A percentile compares a stretch with the other conserved stretches of the same genome.
phyloP scores from a whole-genome alignment of 1,140 invertebrate species.

The Hetaerina americana region DNA sequence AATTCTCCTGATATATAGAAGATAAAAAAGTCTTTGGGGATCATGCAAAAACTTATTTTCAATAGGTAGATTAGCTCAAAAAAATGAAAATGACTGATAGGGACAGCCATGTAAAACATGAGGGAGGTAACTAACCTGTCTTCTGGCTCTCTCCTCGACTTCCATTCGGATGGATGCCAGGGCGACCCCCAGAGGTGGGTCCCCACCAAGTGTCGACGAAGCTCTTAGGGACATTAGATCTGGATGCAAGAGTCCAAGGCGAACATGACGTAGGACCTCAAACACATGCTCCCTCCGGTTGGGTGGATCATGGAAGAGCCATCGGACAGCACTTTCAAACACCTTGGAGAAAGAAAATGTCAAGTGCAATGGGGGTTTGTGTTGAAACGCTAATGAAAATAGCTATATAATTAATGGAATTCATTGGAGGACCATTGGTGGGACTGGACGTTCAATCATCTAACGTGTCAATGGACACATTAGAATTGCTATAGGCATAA shows the following conservation, averaged over 20 bases:
- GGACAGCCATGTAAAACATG: too few relatives aligned
- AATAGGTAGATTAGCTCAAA: too few relatives aligned
- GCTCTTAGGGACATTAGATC: neutral
- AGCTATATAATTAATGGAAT: too few relatives aligned
- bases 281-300: slow-evolving; percentile 71
- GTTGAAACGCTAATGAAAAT: too few relatives aligned
- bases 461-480: too few relatives aligned
- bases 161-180: neutral
- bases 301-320: slow-evolving; percentile 74
- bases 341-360: slow-evolving; percentile 39
- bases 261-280: slow-evolving; percentile 70
- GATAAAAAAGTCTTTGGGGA: too few relatives aligned
- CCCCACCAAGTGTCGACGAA: neutral
- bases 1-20: too few relatives aligned
- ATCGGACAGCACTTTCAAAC: slow-evolving; percentile 77
- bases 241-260: slow-evolving; percentile 61
- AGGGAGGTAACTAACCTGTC: neutral
- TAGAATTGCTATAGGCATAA: too few relatives aligned
- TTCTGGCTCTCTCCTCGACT: neutral
- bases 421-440: too few relatives aligned
- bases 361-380: neutral
- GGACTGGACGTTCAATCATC: too few relatives aligned
- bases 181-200: neutral
- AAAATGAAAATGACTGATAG: too few relatives aligned
- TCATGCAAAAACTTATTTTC: too few relatives aligned